These are phyloP conservation scores for Peromyscus leucopus DNA, from an alignment of 2,113 vertebrate genomes.

Conservation along the genomic window DNA sequence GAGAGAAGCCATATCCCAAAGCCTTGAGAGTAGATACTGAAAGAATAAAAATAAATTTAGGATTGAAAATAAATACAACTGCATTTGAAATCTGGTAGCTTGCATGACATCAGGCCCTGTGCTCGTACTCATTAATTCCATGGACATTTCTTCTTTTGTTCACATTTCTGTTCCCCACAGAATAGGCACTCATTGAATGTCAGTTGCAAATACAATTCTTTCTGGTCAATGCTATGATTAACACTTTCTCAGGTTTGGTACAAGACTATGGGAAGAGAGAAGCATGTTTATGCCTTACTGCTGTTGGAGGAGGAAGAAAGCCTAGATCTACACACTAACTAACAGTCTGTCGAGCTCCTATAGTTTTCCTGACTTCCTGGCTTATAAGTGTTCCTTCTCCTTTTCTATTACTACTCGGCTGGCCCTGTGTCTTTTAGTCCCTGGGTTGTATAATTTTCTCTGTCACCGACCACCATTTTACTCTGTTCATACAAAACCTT, in stretches of 20 bases:
- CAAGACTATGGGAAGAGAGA: neutral
- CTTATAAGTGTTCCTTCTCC: neutral
- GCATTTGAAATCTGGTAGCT: neutral
- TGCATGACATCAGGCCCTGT: neutral
- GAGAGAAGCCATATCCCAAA: neutral
- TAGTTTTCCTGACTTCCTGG: neutral
- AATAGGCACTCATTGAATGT: neutral
- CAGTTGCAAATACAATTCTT: neutral
- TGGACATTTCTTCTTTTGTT: neutral
- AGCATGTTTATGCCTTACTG: neutral
- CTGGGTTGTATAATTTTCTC: neutral
- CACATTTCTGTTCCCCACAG: neutral
- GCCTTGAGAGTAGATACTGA: neutral
- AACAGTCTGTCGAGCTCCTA: neutral
- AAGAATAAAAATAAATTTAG: neutral
- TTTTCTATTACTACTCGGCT: neutral
- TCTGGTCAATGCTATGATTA: neutral
- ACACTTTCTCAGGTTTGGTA: neutral
- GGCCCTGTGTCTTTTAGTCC: neutral
- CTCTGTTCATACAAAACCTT: neutral
- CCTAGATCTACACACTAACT: neutral
- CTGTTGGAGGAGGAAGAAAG: accelerated
- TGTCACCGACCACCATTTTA: neutral
- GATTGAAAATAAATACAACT: neutral
- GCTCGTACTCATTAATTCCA: neutral